These are phyloP conservation scores for Anadara kagoshimensis DNA, from an alignment of 1,140 invertebrate genomes.

Conservation along the genomic window DNA sequence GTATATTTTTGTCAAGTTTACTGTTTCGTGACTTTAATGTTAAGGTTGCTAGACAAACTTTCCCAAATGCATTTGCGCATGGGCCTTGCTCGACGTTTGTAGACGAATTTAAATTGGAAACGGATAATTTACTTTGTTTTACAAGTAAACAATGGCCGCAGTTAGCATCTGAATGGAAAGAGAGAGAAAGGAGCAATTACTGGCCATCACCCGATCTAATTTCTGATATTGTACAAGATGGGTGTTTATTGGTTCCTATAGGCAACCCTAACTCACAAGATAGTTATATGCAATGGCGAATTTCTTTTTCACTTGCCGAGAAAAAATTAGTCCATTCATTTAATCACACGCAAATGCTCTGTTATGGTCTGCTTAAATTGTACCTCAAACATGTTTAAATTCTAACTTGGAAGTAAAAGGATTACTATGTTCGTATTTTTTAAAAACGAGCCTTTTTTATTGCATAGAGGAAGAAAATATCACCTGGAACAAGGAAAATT, in stretches of 20 bases:
- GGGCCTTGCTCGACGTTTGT: slow-evolving; percentile 2
- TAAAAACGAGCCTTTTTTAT: too few relatives aligned
- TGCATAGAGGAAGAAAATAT: too few relatives aligned
- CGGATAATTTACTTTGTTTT: slow-evolving; percentile 7
- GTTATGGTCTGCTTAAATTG: slow-evolving; percentile 28
- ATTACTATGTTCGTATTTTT: too few relatives aligned
- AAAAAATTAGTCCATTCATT: slow-evolving; percentile 11
- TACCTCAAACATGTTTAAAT: too few relatives aligned
- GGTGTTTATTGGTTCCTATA: slow-evolving; percentile 30
- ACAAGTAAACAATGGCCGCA: slow-evolving; percentile 13
- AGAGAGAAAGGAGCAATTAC: not conserved
- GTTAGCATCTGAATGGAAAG: slow-evolving; percentile 4
- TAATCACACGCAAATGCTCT: slow-evolving; percentile 23
- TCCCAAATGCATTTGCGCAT: not conserved
- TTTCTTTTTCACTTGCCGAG: slow-evolving; percentile 34
- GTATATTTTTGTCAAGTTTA: too few relatives aligned
- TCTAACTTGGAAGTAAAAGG: too few relatives aligned
- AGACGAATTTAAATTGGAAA: not conserved
- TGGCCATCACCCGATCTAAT: slow-evolving; percentile 12
- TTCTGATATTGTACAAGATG: slow-evolving; percentile 11
- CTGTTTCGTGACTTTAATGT: too few relatives aligned
- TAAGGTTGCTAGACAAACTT: too few relatives aligned
- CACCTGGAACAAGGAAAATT: too few relatives aligned
- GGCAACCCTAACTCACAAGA: not conserved
- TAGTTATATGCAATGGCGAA: slow-evolving; percentile 22